Evolutionary conservation across 2,888 invertebrate genomes (phyloP).

Genomic region (Actias luna): DNA sequence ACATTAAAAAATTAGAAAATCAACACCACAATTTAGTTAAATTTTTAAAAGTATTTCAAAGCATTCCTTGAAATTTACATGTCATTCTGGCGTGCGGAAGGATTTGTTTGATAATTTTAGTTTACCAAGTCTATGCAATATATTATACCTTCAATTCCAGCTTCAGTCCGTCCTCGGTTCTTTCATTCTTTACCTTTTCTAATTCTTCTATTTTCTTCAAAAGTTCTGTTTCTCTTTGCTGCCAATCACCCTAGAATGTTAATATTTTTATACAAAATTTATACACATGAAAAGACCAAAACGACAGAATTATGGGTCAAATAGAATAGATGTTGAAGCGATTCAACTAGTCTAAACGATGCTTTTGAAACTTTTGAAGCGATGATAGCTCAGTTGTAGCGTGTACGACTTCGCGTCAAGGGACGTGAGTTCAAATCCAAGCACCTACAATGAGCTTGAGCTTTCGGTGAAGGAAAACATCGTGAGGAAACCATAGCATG

Average conservation of each 20-base stretch:
- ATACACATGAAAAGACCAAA: background rate
- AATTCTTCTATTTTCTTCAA: conserved; percentile 67
- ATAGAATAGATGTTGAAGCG: no score
- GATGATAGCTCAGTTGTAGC: no score
- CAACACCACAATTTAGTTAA: background rate
- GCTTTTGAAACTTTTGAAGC: no score
- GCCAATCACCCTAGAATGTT: conserved; percentile 59
- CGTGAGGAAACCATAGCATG: no score
- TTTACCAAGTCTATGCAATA: background rate
- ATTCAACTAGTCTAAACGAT: no score
- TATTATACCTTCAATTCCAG: conserved; percentile 66
- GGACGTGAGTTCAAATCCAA: no score
- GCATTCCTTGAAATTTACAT: background rate
- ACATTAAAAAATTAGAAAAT: background rate
- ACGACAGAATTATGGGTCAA: no score
- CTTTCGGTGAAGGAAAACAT: no score
- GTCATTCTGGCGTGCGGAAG: background rate
- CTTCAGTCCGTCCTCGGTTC: conserved; percentile 56
- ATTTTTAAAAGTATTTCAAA: background rate
- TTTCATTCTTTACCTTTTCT: conserved; percentile 60
- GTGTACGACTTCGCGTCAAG: no score
- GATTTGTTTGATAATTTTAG: background rate
- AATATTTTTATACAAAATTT: background rate
- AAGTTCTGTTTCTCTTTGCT: conserved; percentile 62
- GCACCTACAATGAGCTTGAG: no score